These are phyloP conservation scores for Cheumatopsyche charites DNA, from an alignment of 1,140 invertebrate species.

Conservation along the genomic window DNA sequence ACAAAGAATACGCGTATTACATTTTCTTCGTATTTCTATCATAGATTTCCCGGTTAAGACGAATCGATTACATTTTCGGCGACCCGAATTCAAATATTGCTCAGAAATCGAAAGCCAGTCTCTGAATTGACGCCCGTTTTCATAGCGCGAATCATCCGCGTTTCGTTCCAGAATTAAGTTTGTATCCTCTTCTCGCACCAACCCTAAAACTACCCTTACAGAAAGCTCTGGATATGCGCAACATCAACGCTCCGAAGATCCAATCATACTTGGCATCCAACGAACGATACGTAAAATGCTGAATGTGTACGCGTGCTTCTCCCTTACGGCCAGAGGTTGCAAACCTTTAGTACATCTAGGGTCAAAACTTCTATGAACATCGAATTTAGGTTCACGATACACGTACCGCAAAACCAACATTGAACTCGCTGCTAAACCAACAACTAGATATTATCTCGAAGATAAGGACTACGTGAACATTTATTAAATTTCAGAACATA, in stretches of 20 bases:
- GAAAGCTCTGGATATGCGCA: not conserved
- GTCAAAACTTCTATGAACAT: too few relatives aligned
- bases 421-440: too few relatives aligned
- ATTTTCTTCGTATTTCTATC: too few relatives aligned
- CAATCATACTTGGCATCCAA: constrained; percentile 30
- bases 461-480: too few relatives aligned
- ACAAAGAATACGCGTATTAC: too few relatives aligned
- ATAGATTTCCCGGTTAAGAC: too few relatives aligned
- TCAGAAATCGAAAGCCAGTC: not conserved
- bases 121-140: not conserved
- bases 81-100: too few relatives aligned
- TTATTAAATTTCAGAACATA: too few relatives aligned
- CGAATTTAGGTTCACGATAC: too few relatives aligned
- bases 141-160: not conserved
- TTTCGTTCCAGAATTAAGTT: not conserved
- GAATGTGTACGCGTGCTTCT: constrained; percentile 14
- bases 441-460: too few relatives aligned
- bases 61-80: too few relatives aligned
- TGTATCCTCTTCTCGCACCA: not conserved
- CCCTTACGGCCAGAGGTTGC: not conserved
- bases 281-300: constrained; percentile 29
- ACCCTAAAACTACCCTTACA: not conserved
- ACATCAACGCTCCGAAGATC: constrained; percentile 18
- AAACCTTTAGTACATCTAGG: not conserved
- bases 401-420: too few relatives aligned